phyloP scores from a whole-genome alignment of 2,888 invertebrate genomes.

The Amorpha juglandis region DNA sequence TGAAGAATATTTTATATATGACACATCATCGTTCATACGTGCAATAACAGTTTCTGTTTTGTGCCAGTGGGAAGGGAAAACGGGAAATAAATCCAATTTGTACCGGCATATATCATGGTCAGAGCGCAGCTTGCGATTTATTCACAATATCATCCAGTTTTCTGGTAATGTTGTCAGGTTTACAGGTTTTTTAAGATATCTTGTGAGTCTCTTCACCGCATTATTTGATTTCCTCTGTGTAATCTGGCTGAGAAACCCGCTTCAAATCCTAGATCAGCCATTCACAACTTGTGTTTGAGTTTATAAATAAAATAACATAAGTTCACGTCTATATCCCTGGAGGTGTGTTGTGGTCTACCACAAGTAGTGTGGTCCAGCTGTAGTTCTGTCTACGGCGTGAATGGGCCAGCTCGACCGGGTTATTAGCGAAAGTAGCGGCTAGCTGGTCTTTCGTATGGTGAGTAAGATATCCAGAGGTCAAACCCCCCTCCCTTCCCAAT shows the following conservation, averaged over 20 bases:
- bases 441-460: too few relatives aligned
- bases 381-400: too few relatives aligned
- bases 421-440: too few relatives aligned
- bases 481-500: too few relatives aligned
- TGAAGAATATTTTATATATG: constrained; percentile 75
- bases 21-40: constrained; percentile 78
- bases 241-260: not conserved
- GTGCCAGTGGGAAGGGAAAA: constrained; percentile 70
- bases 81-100: constrained; percentile 81
- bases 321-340: too few relatives aligned
- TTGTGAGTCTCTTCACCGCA: not conserved
- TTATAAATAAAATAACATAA: too few relatives aligned
- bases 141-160: constrained; percentile 60
- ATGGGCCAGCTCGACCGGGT: too few relatives aligned
- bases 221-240: not conserved
- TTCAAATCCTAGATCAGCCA: too few relatives aligned
- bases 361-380: too few relatives aligned
- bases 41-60: constrained; percentile 76
- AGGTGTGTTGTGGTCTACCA: too few relatives aligned
- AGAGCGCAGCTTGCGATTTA: constrained; percentile 72
- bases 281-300: too few relatives aligned
- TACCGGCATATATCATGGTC: constrained; percentile 79
- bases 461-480: too few relatives aligned
- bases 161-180: constrained; percentile 27
- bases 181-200: constrained; percentile 33